Evolutionary conservation across 2,797 vertebrate species (phyloP).

Genomic region (Spatula versicolor): DNA sequence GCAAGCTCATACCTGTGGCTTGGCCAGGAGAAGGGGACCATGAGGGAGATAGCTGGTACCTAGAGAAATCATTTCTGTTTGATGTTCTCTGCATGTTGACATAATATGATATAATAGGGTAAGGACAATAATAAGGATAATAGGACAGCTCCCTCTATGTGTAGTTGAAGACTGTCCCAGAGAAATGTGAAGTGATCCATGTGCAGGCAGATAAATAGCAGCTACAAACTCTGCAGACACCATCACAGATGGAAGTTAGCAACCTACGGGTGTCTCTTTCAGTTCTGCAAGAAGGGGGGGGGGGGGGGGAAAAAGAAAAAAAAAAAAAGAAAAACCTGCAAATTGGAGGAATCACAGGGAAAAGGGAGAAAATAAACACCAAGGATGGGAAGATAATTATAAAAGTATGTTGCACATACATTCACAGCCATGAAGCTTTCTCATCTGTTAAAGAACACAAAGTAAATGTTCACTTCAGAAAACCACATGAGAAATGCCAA

Average conservation of each 20-base stretch:
- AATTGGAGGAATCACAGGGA: neutral
- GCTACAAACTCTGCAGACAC: neutral
- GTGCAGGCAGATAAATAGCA: neutral
- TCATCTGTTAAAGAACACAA: conserved; percentile 17
- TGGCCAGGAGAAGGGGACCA: neutral
- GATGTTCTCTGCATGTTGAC: neutral
- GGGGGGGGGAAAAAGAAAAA: neutral
- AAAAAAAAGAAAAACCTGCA: neutral
- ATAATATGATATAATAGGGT: accelerated
- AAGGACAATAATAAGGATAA: neutral
- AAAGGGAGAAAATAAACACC: neutral
- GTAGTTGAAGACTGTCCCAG: accelerated
- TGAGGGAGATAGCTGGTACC: neutral
- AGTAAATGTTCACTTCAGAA: conserved; percentile 46
- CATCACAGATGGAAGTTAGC: neutral
- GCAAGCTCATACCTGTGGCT: neutral
- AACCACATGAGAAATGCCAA: conserved; percentile 52
- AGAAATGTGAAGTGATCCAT: accelerated
- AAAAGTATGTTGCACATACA: neutral
- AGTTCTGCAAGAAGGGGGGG: neutral
- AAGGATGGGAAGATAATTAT: neutral
- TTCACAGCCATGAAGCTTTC: neutral
- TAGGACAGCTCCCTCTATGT: neutral
- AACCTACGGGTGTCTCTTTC: neutral
- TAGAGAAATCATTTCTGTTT: neutral